Evolutionary conservation across 2,888 invertebrate genomes (phyloP).

Genomic region (Hyppa rectilinea): DNA sequence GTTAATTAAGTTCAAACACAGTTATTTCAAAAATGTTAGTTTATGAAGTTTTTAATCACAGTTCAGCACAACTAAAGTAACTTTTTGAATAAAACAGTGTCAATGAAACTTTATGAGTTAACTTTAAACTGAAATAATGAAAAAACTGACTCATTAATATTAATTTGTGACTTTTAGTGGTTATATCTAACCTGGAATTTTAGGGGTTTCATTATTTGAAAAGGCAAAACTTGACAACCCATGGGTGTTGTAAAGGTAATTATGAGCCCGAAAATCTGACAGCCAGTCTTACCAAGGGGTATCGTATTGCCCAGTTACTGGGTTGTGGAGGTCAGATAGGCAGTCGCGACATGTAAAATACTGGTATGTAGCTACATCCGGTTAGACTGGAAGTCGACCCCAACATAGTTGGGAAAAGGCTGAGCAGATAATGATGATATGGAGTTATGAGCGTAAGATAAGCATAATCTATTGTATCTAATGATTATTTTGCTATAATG

Average conservation of each 20-base stretch:
- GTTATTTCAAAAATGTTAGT: not conserved
- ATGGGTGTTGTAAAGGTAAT: not conserved
- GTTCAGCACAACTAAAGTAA: not conserved
- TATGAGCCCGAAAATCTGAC: no score
- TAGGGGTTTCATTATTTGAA: not conserved
- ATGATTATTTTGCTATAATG: not conserved
- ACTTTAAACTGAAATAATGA: not conserved
- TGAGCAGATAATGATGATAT: no score
- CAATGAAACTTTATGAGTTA: no score
- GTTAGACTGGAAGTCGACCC: no score
- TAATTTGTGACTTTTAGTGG: not conserved
- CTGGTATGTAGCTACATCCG: no score
- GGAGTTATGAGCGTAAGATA: not conserved
- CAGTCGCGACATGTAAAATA: no score
- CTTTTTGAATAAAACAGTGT: conserved; percentile 1
- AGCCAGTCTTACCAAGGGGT: no score
- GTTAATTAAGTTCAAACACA: conserved; percentile 12
- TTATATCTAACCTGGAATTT: not conserved
- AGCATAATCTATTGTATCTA: not conserved
- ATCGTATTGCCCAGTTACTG: no score
- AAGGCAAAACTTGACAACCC: not conserved
- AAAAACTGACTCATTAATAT: not conserved
- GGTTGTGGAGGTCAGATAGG: no score
- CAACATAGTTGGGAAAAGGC: no score
- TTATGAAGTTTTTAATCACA: not conserved